Evolutionary conservation across 2,797 vertebrate genomes (phyloP), one percentile per base, ranked within the genome.

Genomic region (Chelon auratus): DNA sequence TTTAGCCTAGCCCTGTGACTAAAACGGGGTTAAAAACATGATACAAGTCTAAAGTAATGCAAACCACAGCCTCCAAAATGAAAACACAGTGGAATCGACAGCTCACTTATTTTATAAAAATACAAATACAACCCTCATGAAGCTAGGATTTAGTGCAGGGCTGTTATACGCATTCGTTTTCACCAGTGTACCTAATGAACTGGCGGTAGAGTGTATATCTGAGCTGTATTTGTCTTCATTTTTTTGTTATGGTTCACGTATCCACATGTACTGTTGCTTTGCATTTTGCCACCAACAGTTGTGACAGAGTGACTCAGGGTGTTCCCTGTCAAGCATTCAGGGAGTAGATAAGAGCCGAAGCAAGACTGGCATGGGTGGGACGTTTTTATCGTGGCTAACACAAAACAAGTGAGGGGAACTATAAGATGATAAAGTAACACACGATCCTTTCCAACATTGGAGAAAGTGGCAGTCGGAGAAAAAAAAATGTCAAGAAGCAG

Each of bases 301-400:
- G 43, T 86, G 72, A 92, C 30, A 33, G 5, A 45, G 84, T 86
- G 86, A 86, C 82, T 84, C 45, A 52, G 93, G 92, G 93, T 93
- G 93, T 93, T 90, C 60, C 86, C 85, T 80, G 53, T 63, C 59
- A 67, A 24, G 65, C 62, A 67, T 71, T 83, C 48, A 66, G 74
- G 42, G 73, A 22, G 63, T 57, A 94, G 94, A 95, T 95, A 95
- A 95, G 92, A 61, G 39, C 37, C 52, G 48, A 66, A 81, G 20
- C 10, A 4, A 83, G 62, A 61, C 66, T 62, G 54, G 66, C 52
- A 77, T 73, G 92, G 93, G 91, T 80, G 91, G 79, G 89, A 84
- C 87, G 58, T 78, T 72, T 86, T 94, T 93, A 93, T 93, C 91
- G 79, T 62, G 17, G 36, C 62, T 57, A 65, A 56, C 74, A 79